Evolutionary conservation across 2,888 invertebrate species (phyloP).

Genomic region (Nemotelus pantherinus): DNA sequence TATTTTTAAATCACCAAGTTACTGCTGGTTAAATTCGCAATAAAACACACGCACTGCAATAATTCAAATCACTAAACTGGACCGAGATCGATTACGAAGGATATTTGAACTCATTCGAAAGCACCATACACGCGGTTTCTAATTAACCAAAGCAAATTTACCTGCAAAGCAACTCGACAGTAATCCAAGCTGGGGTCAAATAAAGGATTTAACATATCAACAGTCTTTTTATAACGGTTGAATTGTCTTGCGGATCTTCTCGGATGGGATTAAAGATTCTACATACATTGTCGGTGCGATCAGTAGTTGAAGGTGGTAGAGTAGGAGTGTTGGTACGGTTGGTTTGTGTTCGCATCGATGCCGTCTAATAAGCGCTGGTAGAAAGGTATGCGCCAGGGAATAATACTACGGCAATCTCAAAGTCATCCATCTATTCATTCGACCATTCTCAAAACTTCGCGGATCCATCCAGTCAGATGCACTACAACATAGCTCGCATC

Average conservation of each 20-base stretch:
- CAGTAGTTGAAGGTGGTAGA: slow-evolving; percentile 16
- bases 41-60: not conserved
- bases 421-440: slow-evolving; percentile 29
- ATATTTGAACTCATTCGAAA: no score
- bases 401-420: slow-evolving; percentile 12
- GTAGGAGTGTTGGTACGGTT: slow-evolving; percentile 5
- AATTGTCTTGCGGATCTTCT: slow-evolving; percentile 25
- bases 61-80: no score
- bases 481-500: not conserved
- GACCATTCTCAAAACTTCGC: slow-evolving; percentile 28
- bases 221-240: slow-evolving; percentile 47
- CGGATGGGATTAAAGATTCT: slow-evolving; percentile 42
- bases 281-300: slow-evolving; percentile 27
- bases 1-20: not conserved
- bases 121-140: slow-evolving; percentile 20
- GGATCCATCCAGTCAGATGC: slow-evolving; percentile 1
- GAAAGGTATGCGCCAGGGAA: slow-evolving; percentile 35
- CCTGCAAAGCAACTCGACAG: slow-evolving; percentile 33
- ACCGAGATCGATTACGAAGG: no score
- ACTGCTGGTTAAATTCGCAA: not conserved
- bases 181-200: slow-evolving; percentile 46
- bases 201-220: slow-evolving; percentile 46
- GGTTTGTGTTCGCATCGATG: not conserved
- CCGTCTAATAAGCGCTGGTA: not conserved
- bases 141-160: slow-evolving; percentile 13